These are phyloP conservation scores for Drosophila fulvimacula DNA, from an alignment of 2,888 invertebrate genomes.

Conservation along the genomic window DNA sequence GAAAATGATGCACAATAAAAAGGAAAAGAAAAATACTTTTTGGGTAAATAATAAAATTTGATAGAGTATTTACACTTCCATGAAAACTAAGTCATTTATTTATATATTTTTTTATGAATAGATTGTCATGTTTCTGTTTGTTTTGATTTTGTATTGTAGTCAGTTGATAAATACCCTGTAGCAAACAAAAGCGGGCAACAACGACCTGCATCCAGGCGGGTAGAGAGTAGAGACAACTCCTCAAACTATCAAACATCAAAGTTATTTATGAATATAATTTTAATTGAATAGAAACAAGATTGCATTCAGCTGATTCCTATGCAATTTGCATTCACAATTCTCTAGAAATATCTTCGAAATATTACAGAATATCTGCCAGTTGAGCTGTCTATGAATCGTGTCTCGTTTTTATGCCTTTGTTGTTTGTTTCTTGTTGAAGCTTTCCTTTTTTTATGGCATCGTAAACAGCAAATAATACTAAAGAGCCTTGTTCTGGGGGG, in stretches of 20 bases:
- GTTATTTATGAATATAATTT: no score
- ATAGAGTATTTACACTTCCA: slow-evolving; percentile 6
- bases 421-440: slow-evolving; percentile 46
- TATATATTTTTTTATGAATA: background rate
- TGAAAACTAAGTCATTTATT: background rate
- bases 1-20: background rate
- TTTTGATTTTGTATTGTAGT: background rate
- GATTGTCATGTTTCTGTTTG: slow-evolving; percentile 1
- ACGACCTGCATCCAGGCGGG: no score
- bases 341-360: background rate
- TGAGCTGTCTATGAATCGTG: background rate
- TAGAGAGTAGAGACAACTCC: no score
- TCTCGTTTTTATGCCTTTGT: slow-evolving; percentile 33
- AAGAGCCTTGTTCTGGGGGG: slow-evolving; percentile 48
- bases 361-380: slow-evolving; percentile 21
- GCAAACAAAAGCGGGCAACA: background rate
- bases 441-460: slow-evolving; percentile 60
- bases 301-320: background rate
- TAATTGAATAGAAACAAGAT: background rate
- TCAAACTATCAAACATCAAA: no score
- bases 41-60: background rate
- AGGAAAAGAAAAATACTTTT: background rate
- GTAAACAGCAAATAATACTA: slow-evolving; percentile 76
- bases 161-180: slow-evolving; percentile 5
- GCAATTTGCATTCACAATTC: background rate